Evolutionary conservation across 2,888 invertebrate species (phyloP).

Genomic region (Pyrocoelia pectoralis): DNA sequence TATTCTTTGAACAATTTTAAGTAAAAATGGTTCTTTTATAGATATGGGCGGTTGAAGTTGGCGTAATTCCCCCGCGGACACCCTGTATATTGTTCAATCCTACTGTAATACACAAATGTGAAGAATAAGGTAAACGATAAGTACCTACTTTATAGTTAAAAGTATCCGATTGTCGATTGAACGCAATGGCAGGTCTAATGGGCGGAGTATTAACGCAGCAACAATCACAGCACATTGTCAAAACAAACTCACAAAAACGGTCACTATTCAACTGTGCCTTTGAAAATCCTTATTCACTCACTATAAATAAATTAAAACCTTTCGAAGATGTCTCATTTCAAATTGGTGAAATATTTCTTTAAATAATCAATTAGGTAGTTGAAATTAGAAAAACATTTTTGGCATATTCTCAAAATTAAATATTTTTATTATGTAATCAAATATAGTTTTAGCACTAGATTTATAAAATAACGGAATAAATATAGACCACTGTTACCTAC

Average conservation of each 20-base stretch:
- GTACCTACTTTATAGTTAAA: constrained; percentile 64
- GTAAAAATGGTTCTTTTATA: too few species aligned
- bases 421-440: constrained; percentile 20
- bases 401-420: constrained; percentile 25
- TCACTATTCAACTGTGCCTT: neutral
- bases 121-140: too few species aligned
- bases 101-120: too few species aligned
- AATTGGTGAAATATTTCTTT: neutral
- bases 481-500: too few species aligned
- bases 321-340: constrained; percentile 1
- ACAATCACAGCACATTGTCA: constrained; percentile 62
- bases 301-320: constrained; percentile 12
- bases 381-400: constrained; percentile 7
- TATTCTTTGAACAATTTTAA: too few species aligned
- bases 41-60: too few species aligned
- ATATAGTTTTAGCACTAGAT: neutral
- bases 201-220: constrained; percentile 75
- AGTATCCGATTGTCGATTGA: constrained; percentile 78
- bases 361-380: neutral
- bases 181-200: constrained; percentile 79
- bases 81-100: too few species aligned
- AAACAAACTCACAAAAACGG: neutral
- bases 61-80: too few species aligned
- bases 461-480: neutral
- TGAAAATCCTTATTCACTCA: constrained; percentile 11